A percentile compares a stretch with the other conserved stretches of the same genome.
phyloP scores from a whole-genome alignment of 2,797 vertebrate genomes.

The Hephaestus fuliginosus region DNA sequence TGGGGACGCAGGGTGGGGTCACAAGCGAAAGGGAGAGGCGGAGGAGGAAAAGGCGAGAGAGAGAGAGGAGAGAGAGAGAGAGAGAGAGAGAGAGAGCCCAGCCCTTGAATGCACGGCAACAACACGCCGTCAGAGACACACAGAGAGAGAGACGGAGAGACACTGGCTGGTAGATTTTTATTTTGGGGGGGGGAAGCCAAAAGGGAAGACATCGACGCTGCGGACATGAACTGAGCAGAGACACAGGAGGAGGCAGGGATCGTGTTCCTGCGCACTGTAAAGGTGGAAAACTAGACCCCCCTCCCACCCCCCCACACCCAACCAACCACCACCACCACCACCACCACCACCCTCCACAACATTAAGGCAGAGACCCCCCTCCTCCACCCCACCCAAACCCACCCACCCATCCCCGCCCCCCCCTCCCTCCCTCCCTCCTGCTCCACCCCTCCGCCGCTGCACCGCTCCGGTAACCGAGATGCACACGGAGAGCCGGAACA shows the following conservation, averaged over 20 bases:
- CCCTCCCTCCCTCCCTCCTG: conserved; percentile 69
- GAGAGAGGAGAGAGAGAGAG: conserved; percentile 89
- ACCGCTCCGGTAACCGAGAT: conserved; percentile 87
- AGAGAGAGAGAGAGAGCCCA: conserved; percentile 89
- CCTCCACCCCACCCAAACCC: no score
- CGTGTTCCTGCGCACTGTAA: conserved; percentile 65
- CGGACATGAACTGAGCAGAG: conserved; percentile 82
- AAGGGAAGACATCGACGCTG: conserved; percentile 81
- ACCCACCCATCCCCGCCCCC: conserved; percentile 58
- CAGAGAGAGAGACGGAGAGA: conserved; percentile 46
- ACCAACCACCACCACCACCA: no score
- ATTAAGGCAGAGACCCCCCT: no score
- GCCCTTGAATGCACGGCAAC: conserved; percentile 87
- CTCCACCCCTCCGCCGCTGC: conserved; percentile 83
- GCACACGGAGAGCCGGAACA: conserved; percentile 89
- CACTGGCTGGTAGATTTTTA: conserved; percentile 51
- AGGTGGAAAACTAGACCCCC: conserved; percentile 79
- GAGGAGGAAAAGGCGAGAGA: conserved; percentile 89
- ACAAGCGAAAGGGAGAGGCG: conserved; percentile 89
- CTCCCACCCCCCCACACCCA: conserved; percentile 28
- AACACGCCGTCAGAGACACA: conserved; percentile 79
- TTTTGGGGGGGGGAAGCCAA: conserved; percentile 46
- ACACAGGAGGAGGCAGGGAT: conserved; percentile 70
- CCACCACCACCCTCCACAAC: no score
- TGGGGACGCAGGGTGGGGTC: conserved; percentile 96